These are phyloP conservation scores for Rhynchomys soricoides DNA, from an alignment of 2,113 vertebrate species.

Conservation along the genomic window DNA sequence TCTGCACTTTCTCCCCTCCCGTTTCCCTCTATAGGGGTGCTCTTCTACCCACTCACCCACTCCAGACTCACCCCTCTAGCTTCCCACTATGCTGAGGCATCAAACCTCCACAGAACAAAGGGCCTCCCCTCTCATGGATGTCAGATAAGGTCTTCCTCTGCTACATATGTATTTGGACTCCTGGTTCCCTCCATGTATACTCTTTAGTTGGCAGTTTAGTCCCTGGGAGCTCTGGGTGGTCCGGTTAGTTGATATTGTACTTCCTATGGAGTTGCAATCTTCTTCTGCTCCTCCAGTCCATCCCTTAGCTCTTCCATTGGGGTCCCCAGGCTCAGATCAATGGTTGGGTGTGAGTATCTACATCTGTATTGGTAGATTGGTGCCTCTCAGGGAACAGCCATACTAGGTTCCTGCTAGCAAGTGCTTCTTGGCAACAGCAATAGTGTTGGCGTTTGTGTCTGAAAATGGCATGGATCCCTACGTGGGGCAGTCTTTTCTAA, in stretches of 20 bases:
- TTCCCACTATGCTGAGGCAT: no score
- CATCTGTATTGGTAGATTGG: background rate
- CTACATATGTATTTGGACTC: background rate
- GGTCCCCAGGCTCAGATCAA: fast-evolving
- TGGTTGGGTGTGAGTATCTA: background rate
- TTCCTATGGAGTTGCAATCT: background rate
- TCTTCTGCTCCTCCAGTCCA: background rate
- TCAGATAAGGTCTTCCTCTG: background rate
- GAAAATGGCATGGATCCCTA: no score
- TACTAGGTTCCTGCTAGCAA: background rate
- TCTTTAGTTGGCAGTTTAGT: background rate
- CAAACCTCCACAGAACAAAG: no score
- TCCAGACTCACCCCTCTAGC: no score
- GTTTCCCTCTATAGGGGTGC: no score
- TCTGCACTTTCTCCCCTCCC: no score
- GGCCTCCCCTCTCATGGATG: no score
- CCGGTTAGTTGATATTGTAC: background rate
- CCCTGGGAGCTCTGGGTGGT: background rate
- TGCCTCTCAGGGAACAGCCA: background rate
- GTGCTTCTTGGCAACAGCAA: no score
- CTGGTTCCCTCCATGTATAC: background rate
- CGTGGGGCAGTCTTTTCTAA: background rate
- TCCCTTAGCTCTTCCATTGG: background rate
- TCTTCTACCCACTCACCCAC: no score
- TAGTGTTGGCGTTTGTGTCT: no score